Evolutionary conservation across 2,888 invertebrate genomes (phyloP).

Genomic region (Diachrysia chrysitis): DNA sequence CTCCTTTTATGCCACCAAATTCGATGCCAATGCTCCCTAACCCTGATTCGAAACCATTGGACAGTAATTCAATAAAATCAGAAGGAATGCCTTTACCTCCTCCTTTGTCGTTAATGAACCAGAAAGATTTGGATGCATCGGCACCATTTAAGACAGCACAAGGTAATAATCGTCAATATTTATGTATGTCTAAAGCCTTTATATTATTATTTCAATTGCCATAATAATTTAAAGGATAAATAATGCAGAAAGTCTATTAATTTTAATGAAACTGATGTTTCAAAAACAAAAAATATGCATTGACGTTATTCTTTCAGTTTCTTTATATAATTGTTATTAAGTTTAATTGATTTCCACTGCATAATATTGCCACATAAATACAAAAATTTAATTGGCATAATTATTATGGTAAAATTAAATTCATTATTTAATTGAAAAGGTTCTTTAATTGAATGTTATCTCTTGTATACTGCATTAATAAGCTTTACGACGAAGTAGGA

Average conservation of each 20-base stretch:
- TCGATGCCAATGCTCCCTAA: conserved; percentile 59
- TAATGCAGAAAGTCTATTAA: conserved; percentile 15
- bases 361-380: background rate
- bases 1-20: conserved; percentile 69
- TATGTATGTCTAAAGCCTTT: conserved; percentile 39
- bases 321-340: background rate
- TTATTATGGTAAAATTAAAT: no score
- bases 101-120: conserved; percentile 60
- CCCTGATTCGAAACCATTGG: conserved; percentile 67
- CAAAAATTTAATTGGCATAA: background rate
- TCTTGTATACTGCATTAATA: background rate
- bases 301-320: background rate
- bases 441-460: background rate
- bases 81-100: conserved; percentile 66
- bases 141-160: conserved; percentile 73
- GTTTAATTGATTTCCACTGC: background rate
- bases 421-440: background rate
- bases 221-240: conserved; percentile 50
- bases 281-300: background rate
- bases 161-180: conserved; percentile 69
- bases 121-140: conserved; percentile 83
- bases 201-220: conserved; percentile 36
- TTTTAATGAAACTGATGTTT: conserved; percentile 43
- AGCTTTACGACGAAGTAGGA: background rate
- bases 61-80: conserved; percentile 47